A percentile compares a stretch with the other conserved stretches of the same genome.
phyloP scores from a whole-genome alignment of 2,113 vertebrate genomes.

The Microcebus jonahi region DNA sequence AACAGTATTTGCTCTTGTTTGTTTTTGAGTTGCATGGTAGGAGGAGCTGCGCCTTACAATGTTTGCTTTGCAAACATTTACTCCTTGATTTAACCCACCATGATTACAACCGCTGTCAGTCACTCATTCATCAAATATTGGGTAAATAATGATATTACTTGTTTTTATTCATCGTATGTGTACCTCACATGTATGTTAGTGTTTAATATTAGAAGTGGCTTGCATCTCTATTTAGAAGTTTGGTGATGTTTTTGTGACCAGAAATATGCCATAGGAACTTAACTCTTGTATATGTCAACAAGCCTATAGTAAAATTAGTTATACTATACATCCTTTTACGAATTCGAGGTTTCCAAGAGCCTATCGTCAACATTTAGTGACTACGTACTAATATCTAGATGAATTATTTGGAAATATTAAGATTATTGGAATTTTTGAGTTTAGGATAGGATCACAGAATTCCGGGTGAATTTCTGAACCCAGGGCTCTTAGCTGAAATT shows the following conservation, averaged over 20 bases:
- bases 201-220: background rate
- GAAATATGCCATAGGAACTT: background rate
- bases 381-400: background rate
- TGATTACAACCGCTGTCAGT: background rate
- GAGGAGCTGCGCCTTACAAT: background rate
- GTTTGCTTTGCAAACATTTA: background rate
- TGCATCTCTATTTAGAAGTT: background rate
- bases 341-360: background rate
- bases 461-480: background rate
- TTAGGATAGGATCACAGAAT: background rate
- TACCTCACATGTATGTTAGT: background rate
- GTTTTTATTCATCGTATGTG: background rate
- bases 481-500: background rate
- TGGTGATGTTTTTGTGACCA: background rate
- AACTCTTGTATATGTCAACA: background rate
- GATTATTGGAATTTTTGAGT: background rate
- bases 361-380: background rate
- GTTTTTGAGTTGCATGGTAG: background rate
- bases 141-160: background rate
- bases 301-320: background rate
- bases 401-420: background rate
- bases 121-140: background rate
- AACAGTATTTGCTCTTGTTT: background rate
- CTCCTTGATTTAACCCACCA: background rate
- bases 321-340: background rate